Percentiles rank a stretch among this genome's conserved stretches.
These are phyloP conservation scores for Schizopygopsis malacanthus DNA, from an alignment of 2,797 vertebrate genomes.

Conservation along the genomic window DNA sequence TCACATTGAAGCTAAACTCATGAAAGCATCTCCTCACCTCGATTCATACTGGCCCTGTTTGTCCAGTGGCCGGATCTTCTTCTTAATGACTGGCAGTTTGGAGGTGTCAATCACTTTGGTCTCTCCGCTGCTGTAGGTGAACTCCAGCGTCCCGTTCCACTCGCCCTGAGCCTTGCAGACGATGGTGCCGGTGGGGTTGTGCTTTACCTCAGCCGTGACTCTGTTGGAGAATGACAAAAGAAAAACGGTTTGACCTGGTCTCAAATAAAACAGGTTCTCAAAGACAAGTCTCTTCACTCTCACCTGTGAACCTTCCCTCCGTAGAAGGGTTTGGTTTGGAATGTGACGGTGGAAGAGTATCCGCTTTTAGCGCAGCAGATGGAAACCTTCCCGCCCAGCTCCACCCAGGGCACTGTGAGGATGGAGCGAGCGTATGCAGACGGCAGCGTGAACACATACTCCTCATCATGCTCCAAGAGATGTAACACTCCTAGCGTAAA, in stretches of 20 bases:
- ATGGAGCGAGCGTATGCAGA: conserved; percentile 89
- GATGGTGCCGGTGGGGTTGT: conserved; percentile 84
- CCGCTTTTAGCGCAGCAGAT: conserved; percentile 84
- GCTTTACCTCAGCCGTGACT: conserved; percentile 88
- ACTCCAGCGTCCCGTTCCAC: conserved; percentile 86
- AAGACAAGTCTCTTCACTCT: neutral
- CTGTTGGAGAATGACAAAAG: conserved; percentile 62
- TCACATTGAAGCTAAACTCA: neutral
- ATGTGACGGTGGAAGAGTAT: conserved; percentile 83
- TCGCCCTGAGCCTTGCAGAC: conserved; percentile 89
- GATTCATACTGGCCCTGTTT: conserved; percentile 85
- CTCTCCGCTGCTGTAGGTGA: conserved; percentile 85
- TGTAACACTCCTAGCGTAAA: conserved; percentile 57
- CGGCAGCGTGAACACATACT: conserved; percentile 87
- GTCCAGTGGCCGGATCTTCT: conserved; percentile 82
- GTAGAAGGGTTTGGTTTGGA: conserved; percentile 90
- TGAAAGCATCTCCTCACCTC: conserved; percentile 69
- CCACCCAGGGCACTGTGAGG: conserved; percentile 89
- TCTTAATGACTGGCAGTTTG: conserved; percentile 79
- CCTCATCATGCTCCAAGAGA: conserved; percentile 84
- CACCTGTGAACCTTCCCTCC: conserved; percentile 90
- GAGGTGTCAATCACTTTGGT: conserved; percentile 86
- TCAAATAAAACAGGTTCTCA: neutral
- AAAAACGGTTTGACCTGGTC: neutral
- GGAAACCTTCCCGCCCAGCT: conserved; percentile 87